Percentiles rank a stretch among this genome's conserved stretches.
Evolutionary conservation across 2,888 invertebrate species (phyloP).

Genomic region (Hecatera dysodea): DNA sequence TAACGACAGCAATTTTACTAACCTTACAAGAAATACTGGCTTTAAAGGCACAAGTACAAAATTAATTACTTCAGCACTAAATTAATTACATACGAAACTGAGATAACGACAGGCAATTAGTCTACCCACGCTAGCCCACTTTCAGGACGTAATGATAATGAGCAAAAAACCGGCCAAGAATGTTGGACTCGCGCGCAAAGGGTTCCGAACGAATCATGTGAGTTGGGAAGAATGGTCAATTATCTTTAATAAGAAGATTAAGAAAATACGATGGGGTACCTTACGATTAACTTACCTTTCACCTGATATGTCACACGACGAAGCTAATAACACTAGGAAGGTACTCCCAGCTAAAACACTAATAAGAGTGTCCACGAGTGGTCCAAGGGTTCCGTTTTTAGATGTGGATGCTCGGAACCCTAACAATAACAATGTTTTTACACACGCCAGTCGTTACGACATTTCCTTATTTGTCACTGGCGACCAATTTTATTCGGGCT

Average conservation of each 20-base stretch:
- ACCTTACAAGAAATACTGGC: slow-evolving; percentile 1
- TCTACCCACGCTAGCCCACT: slow-evolving; percentile 13
- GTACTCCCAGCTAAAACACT: no score
- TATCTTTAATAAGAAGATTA: no score
- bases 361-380: no score
- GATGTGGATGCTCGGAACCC: no score
- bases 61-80: slow-evolving; percentile 3
- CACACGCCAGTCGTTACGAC: neutral
- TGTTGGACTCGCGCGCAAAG: no score
- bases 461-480: neutral
- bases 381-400: no score
- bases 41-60: neutral
- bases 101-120: slow-evolving; percentile 11
- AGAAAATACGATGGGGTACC: no score
- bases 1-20: neutral
- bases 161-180: neutral
- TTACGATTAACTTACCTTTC: no score
- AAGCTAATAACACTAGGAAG: no score
- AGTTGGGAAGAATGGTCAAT: no score
- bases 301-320: no score
- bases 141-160: slow-evolving; percentile 9
- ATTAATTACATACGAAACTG: neutral
- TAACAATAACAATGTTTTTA: slow-evolving; percentile 3
- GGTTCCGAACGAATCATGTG: no score
- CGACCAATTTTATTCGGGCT: neutral